Evolutionary conservation across 2,113 vertebrate genomes (phyloP), one percentile per base, ranked within the genome.

Genomic region (Phocoena phocoena): DNA sequence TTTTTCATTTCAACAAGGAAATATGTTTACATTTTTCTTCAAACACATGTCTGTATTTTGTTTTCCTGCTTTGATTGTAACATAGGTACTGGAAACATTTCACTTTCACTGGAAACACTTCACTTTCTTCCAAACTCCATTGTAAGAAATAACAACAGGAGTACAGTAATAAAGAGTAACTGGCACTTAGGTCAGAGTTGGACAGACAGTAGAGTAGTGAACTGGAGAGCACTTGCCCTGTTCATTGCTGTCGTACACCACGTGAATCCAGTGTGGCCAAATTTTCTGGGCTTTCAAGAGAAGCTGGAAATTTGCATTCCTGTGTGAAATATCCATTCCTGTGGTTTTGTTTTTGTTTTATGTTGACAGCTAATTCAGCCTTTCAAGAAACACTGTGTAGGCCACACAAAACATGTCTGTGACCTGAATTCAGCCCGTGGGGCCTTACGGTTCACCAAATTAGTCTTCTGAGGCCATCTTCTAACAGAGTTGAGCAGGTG

Each of bases 1-100:
- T 81, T 87, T 89, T 90, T 90, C 14, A 62, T 94, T 96, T 94
- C 41, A 82, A 58, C 41, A 81, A 68, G 44, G 31, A 94, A 95
- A 26, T 89, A 63, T 10, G 73, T 71, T 81, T 92, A 5, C 12
- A 0, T 79, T 92, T 81, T 53, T 65, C 15, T 83, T 90, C n/a
- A 91, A 70, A 92, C 53, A 85, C 8, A 20, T 41, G 1, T 83
- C 58, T 82, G 44, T 89, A 38, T 50, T 62, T 93, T 86, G 81
- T 89, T 92, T 94, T 89, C 67, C 23, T 82, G 53, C 53, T 85
- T 70, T 70, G 36, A 38, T 71, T 76, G 6, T 84, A 81, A 92
- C 68, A 76, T 76, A 80, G 36, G 6, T 88, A 44, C 41, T 96
- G 44, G 47, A 82, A 86, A 65, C 33, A 58, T 94, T 84, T 91